Conservation (phyloP, 2,797 vertebrate genomes). For the Labeo calbasu region DNA sequence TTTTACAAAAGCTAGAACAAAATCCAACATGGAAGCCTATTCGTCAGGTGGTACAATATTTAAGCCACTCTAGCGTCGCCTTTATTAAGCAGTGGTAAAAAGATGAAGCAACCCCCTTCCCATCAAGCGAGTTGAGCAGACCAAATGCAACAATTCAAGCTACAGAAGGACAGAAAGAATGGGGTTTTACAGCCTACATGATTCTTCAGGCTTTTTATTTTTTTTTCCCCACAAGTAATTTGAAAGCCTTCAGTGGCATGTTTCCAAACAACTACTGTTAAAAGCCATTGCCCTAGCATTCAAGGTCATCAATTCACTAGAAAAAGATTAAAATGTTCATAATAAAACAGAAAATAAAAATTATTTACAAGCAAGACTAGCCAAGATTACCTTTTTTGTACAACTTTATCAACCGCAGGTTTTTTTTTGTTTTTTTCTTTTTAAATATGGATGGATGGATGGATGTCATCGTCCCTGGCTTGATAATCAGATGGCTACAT, state of each 20-base stretch:
- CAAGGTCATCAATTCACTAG: slow-evolving; percentile 63
- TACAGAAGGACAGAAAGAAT: slow-evolving; percentile 36
- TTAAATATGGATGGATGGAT: slow-evolving; percentile 25
- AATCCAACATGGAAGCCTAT: slow-evolving; percentile 20
- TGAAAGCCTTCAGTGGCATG: slow-evolving; percentile 47
- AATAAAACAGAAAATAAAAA: slow-evolving; percentile 65
- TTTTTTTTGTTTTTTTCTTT: slow-evolving; percentile 9
- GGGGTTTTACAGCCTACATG: slow-evolving; percentile 47
- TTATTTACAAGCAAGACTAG: slow-evolving; percentile 71
- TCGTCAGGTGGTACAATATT: slow-evolving; percentile 7
- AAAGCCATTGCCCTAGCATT: slow-evolving; percentile 58
- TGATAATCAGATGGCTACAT: slow-evolving; percentile 51
- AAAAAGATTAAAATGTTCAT: slow-evolving; percentile 68
- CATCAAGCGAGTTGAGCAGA: slow-evolving; percentile 20
- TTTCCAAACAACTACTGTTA: slow-evolving; percentile 53
- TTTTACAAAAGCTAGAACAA: slow-evolving; percentile 44
- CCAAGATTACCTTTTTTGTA: slow-evolving; percentile 63
- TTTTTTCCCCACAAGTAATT: slow-evolving; percentile 19
- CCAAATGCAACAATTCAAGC: slow-evolving; percentile 41
- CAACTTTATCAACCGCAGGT: slow-evolving; percentile 58
- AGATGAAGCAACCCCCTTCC: slow-evolving; percentile 18
- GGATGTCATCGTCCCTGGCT: slow-evolving; percentile 46
- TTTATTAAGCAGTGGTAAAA: slow-evolving; percentile 21
- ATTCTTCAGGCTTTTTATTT: slow-evolving; percentile 40
- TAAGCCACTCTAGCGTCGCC: slow-evolving; percentile 11